These are phyloP conservation scores for Telenomus remus DNA, from an alignment of 1,140 invertebrate species.

Conservation along the genomic window DNA sequence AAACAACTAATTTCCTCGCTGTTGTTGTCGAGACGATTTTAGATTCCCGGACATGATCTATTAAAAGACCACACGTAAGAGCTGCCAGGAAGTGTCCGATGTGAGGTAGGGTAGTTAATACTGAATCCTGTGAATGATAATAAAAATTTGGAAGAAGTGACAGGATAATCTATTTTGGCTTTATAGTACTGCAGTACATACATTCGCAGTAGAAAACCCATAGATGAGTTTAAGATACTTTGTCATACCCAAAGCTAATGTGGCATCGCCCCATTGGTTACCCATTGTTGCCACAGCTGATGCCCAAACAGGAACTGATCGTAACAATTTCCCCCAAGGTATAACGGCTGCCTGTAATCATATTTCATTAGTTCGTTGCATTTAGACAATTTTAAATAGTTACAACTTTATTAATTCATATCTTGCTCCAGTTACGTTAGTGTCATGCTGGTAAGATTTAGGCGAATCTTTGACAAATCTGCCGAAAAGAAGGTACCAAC, in stretches of 20 bases:
- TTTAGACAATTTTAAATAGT: too few relatives aligned
- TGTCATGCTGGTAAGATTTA: slow-evolving; percentile 73
- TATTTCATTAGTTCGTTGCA: too few relatives aligned
- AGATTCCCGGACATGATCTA: slow-evolving; percentile 77
- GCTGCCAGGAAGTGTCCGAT: slow-evolving; percentile 79
- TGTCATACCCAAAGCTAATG: slow-evolving; percentile 77
- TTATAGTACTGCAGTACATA: slow-evolving; percentile 60
- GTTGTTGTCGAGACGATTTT: slow-evolving; percentile 78
- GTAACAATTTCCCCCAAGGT: slow-evolving; percentile 77
- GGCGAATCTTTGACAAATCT: slow-evolving; percentile 80
- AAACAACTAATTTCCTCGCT: slow-evolving; percentile 78
- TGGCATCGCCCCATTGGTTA: slow-evolving; percentile 79
- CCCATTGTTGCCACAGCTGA: slow-evolving; percentile 78
- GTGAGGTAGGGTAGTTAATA: slow-evolving; percentile 77
- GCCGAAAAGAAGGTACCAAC: slow-evolving; percentile 84
- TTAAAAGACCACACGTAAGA: slow-evolving; percentile 77
- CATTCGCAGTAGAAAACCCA: slow-evolving; percentile 78
- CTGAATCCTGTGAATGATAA: slow-evolving; percentile 72
- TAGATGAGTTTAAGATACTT: slow-evolving; percentile 79
- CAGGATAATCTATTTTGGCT: too few relatives aligned
- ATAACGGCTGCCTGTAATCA: slow-evolving; percentile 69
- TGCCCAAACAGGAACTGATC: slow-evolving; percentile 78
- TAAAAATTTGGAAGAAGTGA: too few relatives aligned
- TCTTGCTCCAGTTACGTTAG: slow-evolving; percentile 70
- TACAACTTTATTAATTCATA: too few relatives aligned